These are phyloP conservation scores for Xyrauchen texanus DNA, from an alignment of 2,113 vertebrate species.

Conservation along the genomic window DNA sequence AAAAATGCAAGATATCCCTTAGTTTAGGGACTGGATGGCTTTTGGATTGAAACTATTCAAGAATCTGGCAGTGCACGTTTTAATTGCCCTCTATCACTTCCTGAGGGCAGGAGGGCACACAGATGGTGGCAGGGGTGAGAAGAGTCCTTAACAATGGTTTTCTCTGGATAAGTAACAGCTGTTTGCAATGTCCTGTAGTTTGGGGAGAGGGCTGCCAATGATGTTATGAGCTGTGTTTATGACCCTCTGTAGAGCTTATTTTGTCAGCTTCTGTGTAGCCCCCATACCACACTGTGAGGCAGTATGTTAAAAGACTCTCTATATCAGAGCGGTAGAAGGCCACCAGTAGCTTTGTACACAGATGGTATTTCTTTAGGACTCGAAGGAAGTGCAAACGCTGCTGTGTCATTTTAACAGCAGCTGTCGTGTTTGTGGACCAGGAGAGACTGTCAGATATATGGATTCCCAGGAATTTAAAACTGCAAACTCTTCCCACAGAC, in stretches of 20 bases:
- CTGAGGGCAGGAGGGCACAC: background rate
- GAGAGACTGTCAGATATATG: too few species aligned
- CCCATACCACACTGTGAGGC: background rate
- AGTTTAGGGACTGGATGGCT: too few species aligned
- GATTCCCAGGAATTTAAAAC: too few species aligned
- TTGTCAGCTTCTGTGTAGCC: background rate
- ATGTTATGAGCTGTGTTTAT: too few species aligned
- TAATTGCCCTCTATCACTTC: background rate
- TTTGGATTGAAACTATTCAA: too few species aligned
- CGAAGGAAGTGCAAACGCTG: background rate
- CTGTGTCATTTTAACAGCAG: background rate
- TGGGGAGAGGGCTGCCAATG: background rate
- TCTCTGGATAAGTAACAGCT: background rate
- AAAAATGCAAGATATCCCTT: too few species aligned
- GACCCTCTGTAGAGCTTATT: too few species aligned
- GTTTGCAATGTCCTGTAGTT: background rate
- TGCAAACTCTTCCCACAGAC: too few species aligned
- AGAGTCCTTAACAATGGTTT: background rate
- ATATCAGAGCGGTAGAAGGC: background rate
- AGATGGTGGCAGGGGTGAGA: background rate
- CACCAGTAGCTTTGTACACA: background rate
- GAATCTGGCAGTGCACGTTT: too few species aligned
- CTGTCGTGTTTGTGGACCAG: too few species aligned
- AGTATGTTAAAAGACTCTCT: constrained; percentile 1
- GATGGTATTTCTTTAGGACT: background rate